These are phyloP conservation scores for Psittacula cyanocephala DNA, from an alignment of 2,113 vertebrate genomes.

Conservation along the genomic window DNA sequence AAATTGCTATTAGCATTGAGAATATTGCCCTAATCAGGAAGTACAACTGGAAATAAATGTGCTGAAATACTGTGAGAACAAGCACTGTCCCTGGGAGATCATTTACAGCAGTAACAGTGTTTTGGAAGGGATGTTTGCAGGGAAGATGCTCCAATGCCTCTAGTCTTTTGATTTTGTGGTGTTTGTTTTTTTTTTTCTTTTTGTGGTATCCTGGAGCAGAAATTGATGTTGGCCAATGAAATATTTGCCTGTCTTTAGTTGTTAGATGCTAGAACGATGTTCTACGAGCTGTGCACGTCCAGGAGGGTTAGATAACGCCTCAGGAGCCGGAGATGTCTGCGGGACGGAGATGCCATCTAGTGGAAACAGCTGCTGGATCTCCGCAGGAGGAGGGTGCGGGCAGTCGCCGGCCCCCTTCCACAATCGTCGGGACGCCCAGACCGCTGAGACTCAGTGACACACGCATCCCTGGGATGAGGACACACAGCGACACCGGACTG, in stretches of 20 bases:
- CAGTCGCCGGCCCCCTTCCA: not conserved
- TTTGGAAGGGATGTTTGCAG: not conserved
- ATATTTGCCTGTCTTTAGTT: not conserved
- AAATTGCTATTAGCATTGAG: not conserved
- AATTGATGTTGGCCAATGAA: not conserved
- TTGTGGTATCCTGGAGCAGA: not conserved
- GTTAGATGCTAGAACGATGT: not conserved
- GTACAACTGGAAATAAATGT: not conserved
- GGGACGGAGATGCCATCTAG: constrained; percentile 65
- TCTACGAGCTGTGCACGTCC: not conserved
- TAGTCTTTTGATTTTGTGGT: not conserved
- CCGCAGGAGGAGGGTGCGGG: not conserved
- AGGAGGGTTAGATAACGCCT: not conserved
- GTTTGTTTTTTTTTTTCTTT: not conserved
- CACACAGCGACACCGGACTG: rapidly evolving
- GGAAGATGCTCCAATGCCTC: not conserved
- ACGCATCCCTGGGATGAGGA: not conserved
- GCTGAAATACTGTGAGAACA: not conserved
- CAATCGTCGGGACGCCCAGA: not conserved
- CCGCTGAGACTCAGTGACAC: not conserved
- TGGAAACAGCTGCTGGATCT: not conserved
- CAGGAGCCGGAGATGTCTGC: not conserved
- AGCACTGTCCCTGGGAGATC: not conserved
- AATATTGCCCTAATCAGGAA: not conserved
- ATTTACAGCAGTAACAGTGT: not conserved